Conservation (phyloP, 2,888 invertebrate species). For the Lasioglossum zephyrum region DNA sequence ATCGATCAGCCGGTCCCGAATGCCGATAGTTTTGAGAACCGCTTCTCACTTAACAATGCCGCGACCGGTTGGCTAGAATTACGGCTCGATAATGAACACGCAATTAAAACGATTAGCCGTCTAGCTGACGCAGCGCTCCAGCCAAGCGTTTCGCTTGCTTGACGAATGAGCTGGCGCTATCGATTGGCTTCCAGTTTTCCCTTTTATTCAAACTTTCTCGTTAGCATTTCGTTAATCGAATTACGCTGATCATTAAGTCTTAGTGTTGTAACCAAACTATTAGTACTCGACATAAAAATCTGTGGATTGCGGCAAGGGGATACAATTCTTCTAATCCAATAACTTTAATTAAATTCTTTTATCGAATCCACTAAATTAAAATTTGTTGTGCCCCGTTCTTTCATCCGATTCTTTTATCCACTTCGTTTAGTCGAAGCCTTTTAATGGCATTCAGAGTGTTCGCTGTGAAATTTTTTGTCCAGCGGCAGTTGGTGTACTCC, state of each 20-base stretch:
- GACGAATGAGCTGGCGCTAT: background rate
- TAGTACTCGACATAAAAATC: background rate
- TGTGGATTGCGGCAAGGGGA: no score
- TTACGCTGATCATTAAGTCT: background rate
- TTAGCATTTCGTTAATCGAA: background rate
- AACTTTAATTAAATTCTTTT: background rate
- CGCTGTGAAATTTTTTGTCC: background rate
- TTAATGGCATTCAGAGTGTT: background rate
- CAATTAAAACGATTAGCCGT: constrained; percentile 9
- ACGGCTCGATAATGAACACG: constrained; percentile 9
- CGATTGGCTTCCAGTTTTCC: background rate
- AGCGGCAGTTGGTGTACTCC: background rate
- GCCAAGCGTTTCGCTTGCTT: background rate
- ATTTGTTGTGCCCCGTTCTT: background rate
- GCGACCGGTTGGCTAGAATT: background rate
- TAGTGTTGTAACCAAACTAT: background rate
- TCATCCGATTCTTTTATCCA: background rate
- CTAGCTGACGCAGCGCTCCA: background rate
- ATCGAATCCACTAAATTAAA: background rate
- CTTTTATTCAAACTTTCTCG: background rate
- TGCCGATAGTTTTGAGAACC: constrained; percentile 17
- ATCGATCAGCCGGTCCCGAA: background rate
- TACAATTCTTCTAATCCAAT: background rate
- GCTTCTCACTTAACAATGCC: background rate
- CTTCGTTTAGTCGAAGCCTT: background rate